A percentile compares a stretch with the other conserved stretches of the same genome.
These are phyloP conservation scores for Hecatera dysodea DNA, from an alignment of 2,888 invertebrate species.

Conservation along the genomic window DNA sequence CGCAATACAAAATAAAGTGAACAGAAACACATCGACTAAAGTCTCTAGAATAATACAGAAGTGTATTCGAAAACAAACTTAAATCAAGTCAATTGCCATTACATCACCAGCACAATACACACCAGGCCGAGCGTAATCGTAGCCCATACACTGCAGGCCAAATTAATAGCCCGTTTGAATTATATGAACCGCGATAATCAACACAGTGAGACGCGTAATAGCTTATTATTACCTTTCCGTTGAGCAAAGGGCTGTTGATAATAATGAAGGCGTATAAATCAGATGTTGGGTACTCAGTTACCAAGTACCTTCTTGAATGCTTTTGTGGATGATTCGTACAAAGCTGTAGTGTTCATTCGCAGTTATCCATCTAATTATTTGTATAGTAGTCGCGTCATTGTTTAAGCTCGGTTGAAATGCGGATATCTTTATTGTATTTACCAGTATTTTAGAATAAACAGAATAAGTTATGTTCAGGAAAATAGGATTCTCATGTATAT, in stretches of 20 bases:
- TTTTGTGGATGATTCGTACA: constrained; percentile 40
- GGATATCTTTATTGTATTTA: background rate
- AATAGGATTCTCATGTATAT: no score
- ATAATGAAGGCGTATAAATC: constrained; percentile 50
- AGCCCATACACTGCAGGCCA: constrained; percentile 58
- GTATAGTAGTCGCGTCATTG: background rate
- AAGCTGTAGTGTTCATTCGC: constrained; percentile 21
- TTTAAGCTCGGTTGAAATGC: background rate
- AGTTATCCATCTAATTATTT: background rate
- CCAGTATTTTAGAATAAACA: background rate
- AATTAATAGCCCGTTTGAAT: constrained; percentile 60
- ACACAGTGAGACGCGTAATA: constrained; percentile 63
- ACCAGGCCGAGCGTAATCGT: constrained; percentile 53
- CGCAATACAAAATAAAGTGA: background rate
- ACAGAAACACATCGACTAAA: background rate
- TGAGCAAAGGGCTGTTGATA: constrained; percentile 50
- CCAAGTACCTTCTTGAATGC: constrained; percentile 25
- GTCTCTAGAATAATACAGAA: constrained; percentile 8
- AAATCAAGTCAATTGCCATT: constrained; percentile 55
- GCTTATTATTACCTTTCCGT: constrained; percentile 61
- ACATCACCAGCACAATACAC: constrained; percentile 49
- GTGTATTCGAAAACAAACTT: constrained; percentile 35
- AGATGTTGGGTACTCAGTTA: constrained; percentile 32
- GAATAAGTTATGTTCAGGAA: no score
- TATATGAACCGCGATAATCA: constrained; percentile 62